phyloP scores from a whole-genome alignment of 2,113 vertebrate genomes.

The Neogale vison region DNA sequence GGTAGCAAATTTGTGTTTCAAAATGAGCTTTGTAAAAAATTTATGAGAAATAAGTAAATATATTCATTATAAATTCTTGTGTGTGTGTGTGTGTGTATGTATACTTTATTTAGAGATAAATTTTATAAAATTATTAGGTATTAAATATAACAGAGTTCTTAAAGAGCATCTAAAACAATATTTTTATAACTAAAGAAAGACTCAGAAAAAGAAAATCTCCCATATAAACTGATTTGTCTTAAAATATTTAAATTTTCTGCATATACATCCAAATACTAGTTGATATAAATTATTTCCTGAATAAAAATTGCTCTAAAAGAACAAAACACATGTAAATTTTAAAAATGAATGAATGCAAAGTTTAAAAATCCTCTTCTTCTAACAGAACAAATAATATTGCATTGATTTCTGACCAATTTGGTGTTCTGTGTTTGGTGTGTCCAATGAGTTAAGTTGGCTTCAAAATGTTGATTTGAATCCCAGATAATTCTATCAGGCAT shows the following conservation, averaged over 20 bases:
- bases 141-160: neutral
- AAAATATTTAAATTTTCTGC: neutral
- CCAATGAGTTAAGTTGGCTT: neutral
- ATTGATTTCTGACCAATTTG: neutral
- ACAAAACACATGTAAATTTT: neutral
- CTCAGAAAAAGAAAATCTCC: neutral
- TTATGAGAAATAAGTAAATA: neutral
- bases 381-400: neutral
- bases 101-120: neutral
- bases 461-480: neutral
- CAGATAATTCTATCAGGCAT: neutral
- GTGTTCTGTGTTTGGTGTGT: neutral
- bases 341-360: neutral
- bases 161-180: neutral
- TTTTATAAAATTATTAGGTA: neutral
- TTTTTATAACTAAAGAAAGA: neutral
- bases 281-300: neutral
- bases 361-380: neutral
- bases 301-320: neutral
- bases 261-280: neutral
- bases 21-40: neutral
- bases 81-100: neutral
- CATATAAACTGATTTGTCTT: neutral
- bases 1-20: neutral
- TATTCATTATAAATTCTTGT: neutral